Evolutionary conservation across 2,888 invertebrate genomes (phyloP).

Genomic region (Cheiracanthium punctorium): DNA sequence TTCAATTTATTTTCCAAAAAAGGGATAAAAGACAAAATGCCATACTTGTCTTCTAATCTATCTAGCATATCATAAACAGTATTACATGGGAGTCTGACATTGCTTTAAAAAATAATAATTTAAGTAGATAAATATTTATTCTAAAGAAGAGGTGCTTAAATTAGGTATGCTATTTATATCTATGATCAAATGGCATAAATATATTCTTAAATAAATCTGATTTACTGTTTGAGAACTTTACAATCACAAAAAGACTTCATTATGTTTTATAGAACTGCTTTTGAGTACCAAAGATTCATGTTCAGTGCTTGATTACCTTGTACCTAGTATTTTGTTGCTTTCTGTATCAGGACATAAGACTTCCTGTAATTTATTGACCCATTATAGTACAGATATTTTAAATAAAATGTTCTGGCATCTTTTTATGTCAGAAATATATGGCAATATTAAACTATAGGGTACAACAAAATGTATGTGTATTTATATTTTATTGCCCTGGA

Average conservation of each 20-base stretch:
- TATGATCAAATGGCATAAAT: not conserved
- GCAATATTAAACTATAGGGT: slow-evolving; percentile 33
- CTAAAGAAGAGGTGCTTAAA: too few relatives aligned
- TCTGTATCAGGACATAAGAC: not conserved
- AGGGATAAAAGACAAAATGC: too few relatives aligned
- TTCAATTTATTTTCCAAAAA: too few relatives aligned
- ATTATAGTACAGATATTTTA: not conserved
- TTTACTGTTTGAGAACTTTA: not conserved
- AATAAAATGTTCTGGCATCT: not conserved
- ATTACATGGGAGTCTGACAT: too few relatives aligned
- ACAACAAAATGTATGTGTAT: not conserved
- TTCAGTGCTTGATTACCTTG: not conserved
- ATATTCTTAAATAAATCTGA: not conserved
- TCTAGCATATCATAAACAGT: too few relatives aligned
- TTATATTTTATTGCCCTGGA: not conserved
- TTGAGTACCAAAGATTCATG: not conserved
- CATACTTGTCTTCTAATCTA: too few relatives aligned
- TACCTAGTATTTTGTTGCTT: not conserved
- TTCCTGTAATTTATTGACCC: not conserved
- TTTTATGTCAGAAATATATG: not conserved
- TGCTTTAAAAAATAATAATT: too few relatives aligned
- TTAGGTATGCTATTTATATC: not conserved
- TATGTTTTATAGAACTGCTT: not conserved
- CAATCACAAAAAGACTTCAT: not conserved
- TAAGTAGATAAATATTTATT: too few relatives aligned